These are phyloP conservation scores for Thalassaphorura encarpata DNA, from an alignment of 1,140 invertebrate genomes.

Conservation along the genomic window DNA sequence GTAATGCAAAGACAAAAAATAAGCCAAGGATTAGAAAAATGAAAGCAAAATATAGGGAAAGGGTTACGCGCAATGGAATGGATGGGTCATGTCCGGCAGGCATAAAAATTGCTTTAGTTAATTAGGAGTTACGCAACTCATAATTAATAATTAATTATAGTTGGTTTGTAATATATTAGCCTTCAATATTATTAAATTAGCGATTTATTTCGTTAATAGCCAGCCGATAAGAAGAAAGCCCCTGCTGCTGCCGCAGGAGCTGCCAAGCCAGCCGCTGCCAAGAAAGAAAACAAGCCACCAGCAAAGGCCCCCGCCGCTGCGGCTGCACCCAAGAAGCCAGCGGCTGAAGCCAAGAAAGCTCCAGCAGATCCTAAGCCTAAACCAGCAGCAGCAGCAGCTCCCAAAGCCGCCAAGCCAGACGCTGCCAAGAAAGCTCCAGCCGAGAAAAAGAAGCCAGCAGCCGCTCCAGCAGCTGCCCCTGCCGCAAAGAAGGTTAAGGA, in stretches of 20 bases:
- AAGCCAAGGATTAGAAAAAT: too few species aligned
- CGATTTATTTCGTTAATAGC: too few species aligned
- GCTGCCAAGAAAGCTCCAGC: constrained; percentile 13
- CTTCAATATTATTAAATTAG: neutral
- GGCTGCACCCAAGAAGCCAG: neutral
- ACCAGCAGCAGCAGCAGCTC: constrained; percentile 2
- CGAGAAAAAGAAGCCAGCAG: constrained; percentile 14
- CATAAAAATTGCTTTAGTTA: too few species aligned
- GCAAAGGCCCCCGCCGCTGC: constrained; percentile 12
- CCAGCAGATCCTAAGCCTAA: constrained; percentile 3
- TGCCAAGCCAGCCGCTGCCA: too few species aligned
- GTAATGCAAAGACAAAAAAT: too few species aligned
- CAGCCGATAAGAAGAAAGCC: constrained; percentile 13
- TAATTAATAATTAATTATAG: neutral
- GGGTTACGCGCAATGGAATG: too few species aligned
- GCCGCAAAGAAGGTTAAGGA: constrained; percentile 2
- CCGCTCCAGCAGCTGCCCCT: constrained; percentile 9
- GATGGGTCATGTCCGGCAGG: too few species aligned
- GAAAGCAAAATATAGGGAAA: too few species aligned
- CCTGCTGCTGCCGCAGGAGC: constrained; percentile 25
- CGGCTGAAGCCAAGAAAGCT: neutral
- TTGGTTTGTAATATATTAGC: neutral
- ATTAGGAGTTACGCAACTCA: too few species aligned
- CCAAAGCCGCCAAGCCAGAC: constrained; percentile 1
- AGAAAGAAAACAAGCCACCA: constrained; percentile 20